Base-by-base conservation (phyloP, 1,140 invertebrate species). In the Eumaeus atala region DNA sequence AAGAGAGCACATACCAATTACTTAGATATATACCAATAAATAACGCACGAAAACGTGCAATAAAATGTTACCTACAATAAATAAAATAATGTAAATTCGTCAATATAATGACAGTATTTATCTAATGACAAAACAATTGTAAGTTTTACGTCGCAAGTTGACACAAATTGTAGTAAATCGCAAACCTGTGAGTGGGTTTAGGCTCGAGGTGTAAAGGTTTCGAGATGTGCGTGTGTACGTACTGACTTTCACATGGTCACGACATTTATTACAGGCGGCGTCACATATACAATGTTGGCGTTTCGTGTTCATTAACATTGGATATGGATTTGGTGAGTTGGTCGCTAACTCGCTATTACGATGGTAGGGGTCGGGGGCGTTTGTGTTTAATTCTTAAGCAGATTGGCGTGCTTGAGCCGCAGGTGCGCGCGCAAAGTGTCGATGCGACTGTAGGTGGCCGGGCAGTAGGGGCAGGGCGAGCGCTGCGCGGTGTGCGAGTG, bases 401-500 rank as follows among this genome's bases (percentile, higher is more conserved):
- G 82, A 61, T 90, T 90, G 66, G 90, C 88, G 85, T 95, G 94
- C 81, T 94, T 94, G 76, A 91, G 89, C 59, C 92, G 89, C 77
- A 95, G 88, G 79, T 95, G 94, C 33, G 91, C 92, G 68, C 93
- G 90, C 64, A 95, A 87, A 14, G 93, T 95, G 87, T 96, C 94
- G 72, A 94, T 94, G 74, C 94, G 91, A 87, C 93, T 95, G 89
- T 95, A 96, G 44, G 93, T 93, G 66, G 94, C 93, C 57, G 93
- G 91, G 87, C 94, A 96, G 80, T 94, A 94, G 35, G 93, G 94
- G 79, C 94, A 95, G 66, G 91, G 90, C 59, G 92, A 94, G 62
- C 94, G 89, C 82, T 93, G 91, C 48, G 92, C 90, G 38, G 92
- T 93, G 81, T 95, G 94, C 61, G 93, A 94, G 85, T 95, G 93